phyloP scores from a whole-genome alignment of 2,797 vertebrate species.

The Acanthiza pusilla region DNA sequence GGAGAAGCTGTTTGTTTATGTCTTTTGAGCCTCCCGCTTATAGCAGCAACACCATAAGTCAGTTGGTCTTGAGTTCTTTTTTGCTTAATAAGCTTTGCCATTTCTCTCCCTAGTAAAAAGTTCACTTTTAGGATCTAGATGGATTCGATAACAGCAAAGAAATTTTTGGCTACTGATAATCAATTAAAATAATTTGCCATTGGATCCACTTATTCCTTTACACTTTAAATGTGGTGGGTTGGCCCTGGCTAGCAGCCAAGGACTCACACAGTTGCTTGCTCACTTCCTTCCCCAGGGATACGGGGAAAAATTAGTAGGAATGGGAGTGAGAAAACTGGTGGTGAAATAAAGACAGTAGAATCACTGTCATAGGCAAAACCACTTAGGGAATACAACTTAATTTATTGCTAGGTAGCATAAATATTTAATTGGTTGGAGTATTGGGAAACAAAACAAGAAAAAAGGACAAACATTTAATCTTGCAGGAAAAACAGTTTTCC shows the following conservation, averaged over 20 bases:
- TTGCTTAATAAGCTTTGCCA: neutral
- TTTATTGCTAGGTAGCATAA: neutral
- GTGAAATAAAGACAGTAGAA: neutral
- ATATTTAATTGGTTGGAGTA: neutral
- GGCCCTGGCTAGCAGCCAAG: neutral
- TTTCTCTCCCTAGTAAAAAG: neutral
- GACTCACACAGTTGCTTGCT: neutral
- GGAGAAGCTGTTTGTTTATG: neutral
- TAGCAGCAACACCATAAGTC: neutral
- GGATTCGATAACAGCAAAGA: neutral
- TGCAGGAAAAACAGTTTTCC: neutral
- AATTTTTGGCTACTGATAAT: neutral
- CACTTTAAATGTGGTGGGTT: neutral
- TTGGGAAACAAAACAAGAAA: neutral
- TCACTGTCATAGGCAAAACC: neutral
- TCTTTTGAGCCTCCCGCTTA: neutral
- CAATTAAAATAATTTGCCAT: neutral
- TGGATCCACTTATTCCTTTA: neutral
- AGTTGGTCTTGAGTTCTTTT: neutral
- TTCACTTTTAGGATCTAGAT: neutral
- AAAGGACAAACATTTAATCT: neutral
- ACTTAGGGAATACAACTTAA: neutral
- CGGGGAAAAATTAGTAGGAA: neutral
- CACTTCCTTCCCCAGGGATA: neutral
- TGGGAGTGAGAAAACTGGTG: neutral